phyloP scores from a whole-genome alignment of 2,888 invertebrate genomes.

The Achlya flavicornis region DNA sequence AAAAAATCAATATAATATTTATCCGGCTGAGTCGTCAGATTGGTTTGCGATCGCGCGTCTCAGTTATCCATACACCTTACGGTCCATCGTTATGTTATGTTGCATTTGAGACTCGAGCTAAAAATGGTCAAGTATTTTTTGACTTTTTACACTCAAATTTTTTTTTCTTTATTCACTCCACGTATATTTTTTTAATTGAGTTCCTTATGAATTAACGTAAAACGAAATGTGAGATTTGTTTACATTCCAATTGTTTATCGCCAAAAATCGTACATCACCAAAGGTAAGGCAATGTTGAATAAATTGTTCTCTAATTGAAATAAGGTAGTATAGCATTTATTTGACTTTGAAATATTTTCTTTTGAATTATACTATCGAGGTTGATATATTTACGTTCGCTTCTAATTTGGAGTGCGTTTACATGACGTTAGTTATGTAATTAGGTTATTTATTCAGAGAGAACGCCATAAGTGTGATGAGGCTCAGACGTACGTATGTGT shows the following conservation, averaged over 20 bases:
- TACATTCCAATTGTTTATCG: slow-evolving; percentile 77
- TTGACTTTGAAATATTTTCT: slow-evolving; percentile 70
- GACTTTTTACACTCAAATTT: slow-evolving; percentile 85
- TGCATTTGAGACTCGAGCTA: slow-evolving; percentile 81
- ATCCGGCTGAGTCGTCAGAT: slow-evolving; percentile 28
- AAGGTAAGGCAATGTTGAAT: slow-evolving; percentile 78
- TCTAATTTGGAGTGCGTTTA: slow-evolving; percentile 48
- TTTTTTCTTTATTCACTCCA: slow-evolving; percentile 48
- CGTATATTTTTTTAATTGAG: slow-evolving; percentile 65
- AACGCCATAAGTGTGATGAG: slow-evolving; percentile 29
- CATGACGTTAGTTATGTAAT: slow-evolving; percentile 43
- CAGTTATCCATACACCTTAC: slow-evolving; percentile 48
- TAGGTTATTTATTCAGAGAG: slow-evolving; percentile 15
- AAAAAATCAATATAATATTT: slow-evolving; percentile 35
- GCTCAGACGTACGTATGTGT: slow-evolving; percentile 33
- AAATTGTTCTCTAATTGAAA: slow-evolving; percentile 67
- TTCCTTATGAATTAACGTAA: slow-evolving; percentile 59
- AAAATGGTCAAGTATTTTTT: slow-evolving; percentile 84
- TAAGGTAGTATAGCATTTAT: slow-evolving; percentile 85
- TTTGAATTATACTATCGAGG: slow-evolving; percentile 37
- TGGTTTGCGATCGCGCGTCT: slow-evolving; percentile 52
- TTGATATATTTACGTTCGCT: slow-evolving; percentile 54
- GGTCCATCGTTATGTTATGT: slow-evolving; percentile 75
- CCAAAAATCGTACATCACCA: slow-evolving; percentile 73
- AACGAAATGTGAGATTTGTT: slow-evolving; percentile 66